phyloP scores from a whole-genome alignment of 2,888 invertebrate species.

The Disparrhopalites patrizii region DNA sequence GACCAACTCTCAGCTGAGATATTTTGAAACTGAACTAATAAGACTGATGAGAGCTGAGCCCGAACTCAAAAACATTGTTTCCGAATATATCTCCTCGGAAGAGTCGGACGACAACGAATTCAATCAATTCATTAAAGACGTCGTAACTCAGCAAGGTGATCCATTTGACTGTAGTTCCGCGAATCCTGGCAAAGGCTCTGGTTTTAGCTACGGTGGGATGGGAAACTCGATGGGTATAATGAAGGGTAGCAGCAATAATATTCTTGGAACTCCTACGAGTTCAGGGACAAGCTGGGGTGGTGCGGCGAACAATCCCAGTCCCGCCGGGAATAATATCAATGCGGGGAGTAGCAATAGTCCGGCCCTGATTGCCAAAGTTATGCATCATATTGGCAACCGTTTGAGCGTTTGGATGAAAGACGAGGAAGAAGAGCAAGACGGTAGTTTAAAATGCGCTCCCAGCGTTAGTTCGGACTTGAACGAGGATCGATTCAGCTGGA shows the following conservation, averaged over 20 bases:
- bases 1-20: slow-evolving; percentile 70
- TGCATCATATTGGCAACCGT: slow-evolving; percentile 85
- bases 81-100: slow-evolving; percentile 82
- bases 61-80: slow-evolving; percentile 81
- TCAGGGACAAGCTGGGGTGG: not conserved
- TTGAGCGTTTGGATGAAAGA: slow-evolving; percentile 88
- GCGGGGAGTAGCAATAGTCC: slow-evolving; percentile 47
- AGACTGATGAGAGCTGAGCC: slow-evolving; percentile 89
- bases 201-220: too few species aligned
- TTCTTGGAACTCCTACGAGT: not conserved
- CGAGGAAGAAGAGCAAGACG: slow-evolving; percentile 47
- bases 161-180: not conserved
- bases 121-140: slow-evolving; percentile 85
- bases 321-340: too few species aligned
- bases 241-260: too few species aligned
- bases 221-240: too few species aligned
- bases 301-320: too few species aligned
- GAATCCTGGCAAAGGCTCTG: too few species aligned
- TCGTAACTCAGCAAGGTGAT: slow-evolving; percentile 56
- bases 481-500: slow-evolving; percentile 84
- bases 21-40: slow-evolving; percentile 84
- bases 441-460: slow-evolving; percentile 46
- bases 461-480: slow-evolving; percentile 47
- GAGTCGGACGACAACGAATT: slow-evolving; percentile 93
- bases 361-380: slow-evolving; percentile 81